Conservation (phyloP, 2,113 vertebrate genomes). For the Rhizomys pruinosus region DNA sequence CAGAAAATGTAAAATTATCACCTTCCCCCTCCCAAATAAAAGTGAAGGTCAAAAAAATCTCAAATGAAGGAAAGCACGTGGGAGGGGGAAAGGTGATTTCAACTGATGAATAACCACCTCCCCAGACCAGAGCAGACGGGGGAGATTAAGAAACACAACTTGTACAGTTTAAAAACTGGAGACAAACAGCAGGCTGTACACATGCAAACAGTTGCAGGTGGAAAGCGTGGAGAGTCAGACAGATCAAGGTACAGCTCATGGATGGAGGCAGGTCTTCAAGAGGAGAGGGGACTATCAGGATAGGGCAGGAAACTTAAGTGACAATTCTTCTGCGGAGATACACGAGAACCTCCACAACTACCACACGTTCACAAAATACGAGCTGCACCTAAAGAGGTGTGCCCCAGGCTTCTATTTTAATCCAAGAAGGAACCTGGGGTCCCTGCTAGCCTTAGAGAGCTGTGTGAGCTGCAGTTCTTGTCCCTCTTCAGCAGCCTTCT, state of each 20-base stretch:
- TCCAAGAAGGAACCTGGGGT: constrained; percentile 48
- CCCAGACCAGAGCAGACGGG: constrained; percentile 41
- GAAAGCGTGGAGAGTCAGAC: constrained; percentile 9
- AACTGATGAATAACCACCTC: constrained; percentile 56
- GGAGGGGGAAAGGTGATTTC: constrained; percentile 78
- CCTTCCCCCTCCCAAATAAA: constrained; percentile 81
- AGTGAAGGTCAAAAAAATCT: constrained; percentile 70
- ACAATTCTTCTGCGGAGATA: constrained; percentile 42
- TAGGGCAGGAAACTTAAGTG: background rate
- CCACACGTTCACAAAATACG: constrained; percentile 33
- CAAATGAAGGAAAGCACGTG: constrained; percentile 61
- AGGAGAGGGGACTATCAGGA: background rate
- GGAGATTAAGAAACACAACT: constrained; percentile 54
- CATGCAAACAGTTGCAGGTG: constrained; percentile 51
- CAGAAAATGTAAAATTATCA: constrained; percentile 40
- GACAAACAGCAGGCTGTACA: background rate
- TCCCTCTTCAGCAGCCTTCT: constrained; percentile 1
- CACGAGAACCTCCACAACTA: background rate
- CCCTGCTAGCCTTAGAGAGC: constrained; percentile 55
- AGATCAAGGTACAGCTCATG: constrained; percentile 44
- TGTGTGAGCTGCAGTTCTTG: constrained; percentile 7
- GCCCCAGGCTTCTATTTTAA: constrained; percentile 44
- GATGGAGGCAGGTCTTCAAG: constrained; percentile 40
- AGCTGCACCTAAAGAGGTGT: constrained; percentile 29
- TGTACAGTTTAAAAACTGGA: constrained; percentile 32